phyloP scores from a whole-genome alignment of 2,888 invertebrate species.

The Polydrusus cervinus region DNA sequence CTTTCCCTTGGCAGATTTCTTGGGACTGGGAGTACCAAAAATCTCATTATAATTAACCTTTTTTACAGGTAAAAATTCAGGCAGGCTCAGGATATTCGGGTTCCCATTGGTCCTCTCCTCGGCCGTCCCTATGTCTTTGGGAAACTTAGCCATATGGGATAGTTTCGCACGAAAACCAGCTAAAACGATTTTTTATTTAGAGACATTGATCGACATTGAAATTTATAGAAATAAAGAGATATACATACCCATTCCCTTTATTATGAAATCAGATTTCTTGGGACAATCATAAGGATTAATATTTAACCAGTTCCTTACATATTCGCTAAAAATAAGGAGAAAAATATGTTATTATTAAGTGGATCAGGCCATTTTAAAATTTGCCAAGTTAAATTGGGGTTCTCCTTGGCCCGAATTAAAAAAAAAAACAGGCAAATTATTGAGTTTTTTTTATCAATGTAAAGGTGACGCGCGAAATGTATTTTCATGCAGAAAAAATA shows the following conservation, averaged over 20 bases:
- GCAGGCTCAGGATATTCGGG: conserved; percentile 78
- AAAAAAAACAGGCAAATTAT: no score
- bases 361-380: no score
- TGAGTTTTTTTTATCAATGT: no score
- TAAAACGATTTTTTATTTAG: conserved; percentile 68
- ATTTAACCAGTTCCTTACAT: conserved; percentile 80
- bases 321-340: conserved; percentile 79
- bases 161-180: conserved; percentile 76
- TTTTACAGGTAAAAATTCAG: conserved; percentile 74
- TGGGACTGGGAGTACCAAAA: conserved; percentile 72
- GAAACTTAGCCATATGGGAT: conserved; percentile 86
- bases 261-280: conserved; percentile 86
- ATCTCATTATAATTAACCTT: conserved; percentile 73
- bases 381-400: no score
- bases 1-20: conserved; percentile 66
- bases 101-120: conserved; percentile 83
- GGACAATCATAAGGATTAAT: conserved; percentile 87
- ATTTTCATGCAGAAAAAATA: no score
- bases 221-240: not conserved
- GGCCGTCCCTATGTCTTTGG: conserved; percentile 83
- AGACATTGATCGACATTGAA: not conserved
- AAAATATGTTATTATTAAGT: conserved; percentile 9
- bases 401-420: no score
- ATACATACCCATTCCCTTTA: conserved; percentile 84
- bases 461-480: no score